Percentiles rank a stretch among this genome's conserved stretches.
Evolutionary conservation across 2,797 vertebrate genomes (phyloP).

Genomic region (Tamandua tetradactyla): DNA sequence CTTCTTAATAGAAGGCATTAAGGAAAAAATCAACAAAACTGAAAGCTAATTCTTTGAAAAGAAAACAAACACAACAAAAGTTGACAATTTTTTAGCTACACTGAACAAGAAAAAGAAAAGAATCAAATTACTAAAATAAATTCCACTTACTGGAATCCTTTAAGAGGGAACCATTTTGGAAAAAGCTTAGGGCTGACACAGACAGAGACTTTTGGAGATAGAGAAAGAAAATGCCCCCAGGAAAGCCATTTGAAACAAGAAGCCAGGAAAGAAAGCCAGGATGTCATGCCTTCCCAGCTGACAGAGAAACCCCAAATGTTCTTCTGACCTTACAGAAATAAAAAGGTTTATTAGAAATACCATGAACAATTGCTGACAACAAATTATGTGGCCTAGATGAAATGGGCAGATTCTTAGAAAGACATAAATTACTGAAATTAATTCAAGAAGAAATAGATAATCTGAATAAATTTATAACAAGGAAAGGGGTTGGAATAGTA

Average conservation of each 20-base stretch:
- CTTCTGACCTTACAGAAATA: slow-evolving; percentile 36
- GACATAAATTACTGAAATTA: not conserved
- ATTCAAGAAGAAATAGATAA: slow-evolving; percentile 14
- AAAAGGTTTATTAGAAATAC: slow-evolving; percentile 42
- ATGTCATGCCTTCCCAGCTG: too few relatives aligned
- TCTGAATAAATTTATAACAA: slow-evolving; percentile 14
- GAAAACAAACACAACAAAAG: not conserved
- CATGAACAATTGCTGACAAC: not conserved
- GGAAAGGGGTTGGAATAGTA: not conserved
- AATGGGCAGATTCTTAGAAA: slow-evolving; percentile 29
- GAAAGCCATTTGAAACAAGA: too few relatives aligned
- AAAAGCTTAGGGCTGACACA: too few relatives aligned
- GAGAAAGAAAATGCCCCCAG: too few relatives aligned
- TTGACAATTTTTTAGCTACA: slow-evolving; percentile 16
- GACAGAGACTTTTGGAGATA: too few relatives aligned
- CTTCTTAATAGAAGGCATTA: not conserved
- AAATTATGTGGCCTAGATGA: slow-evolving; percentile 30
- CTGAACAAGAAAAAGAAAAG: not conserved
- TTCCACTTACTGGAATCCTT: too few relatives aligned
- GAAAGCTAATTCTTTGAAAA: slow-evolving; percentile 37
- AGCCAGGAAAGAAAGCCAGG: too few relatives aligned
- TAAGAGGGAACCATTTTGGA: too few relatives aligned
- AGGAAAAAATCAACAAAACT: not conserved
- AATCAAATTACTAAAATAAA: slow-evolving; percentile 23
- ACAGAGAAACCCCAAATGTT: too few relatives aligned